Conservation (phyloP, 2,797 vertebrate genomes). For the Telmatherina bonti region DNA sequence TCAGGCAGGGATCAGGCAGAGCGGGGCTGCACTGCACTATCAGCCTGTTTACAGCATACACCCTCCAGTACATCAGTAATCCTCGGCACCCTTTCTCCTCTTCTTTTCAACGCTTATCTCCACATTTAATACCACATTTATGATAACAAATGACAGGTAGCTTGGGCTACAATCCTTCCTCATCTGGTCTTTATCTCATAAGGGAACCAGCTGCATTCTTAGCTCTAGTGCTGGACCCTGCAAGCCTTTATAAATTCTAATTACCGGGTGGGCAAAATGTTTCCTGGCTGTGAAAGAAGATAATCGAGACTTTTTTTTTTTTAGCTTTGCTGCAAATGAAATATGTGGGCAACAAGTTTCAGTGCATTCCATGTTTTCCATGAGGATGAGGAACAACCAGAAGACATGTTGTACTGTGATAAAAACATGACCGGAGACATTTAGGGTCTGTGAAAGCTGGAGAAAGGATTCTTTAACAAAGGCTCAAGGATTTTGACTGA, state of each 20-base stretch:
- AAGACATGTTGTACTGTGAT: conserved; percentile 12
- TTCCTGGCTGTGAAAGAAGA: conserved; percentile 53
- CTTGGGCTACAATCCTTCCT: conserved; percentile 61
- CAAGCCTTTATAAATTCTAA: conserved; percentile 61
- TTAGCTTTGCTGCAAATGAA: conserved; percentile 23
- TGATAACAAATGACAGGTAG: conserved; percentile 82
- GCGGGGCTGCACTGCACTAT: conserved; percentile 58
- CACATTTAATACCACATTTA: conserved; percentile 79
- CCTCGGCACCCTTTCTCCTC: conserved; percentile 71
- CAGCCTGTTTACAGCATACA: conserved; percentile 74
- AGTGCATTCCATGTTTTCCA: conserved; percentile 14
- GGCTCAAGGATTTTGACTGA: conserved; percentile 32
- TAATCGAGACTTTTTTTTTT: conserved; percentile 50
- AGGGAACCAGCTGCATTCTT: conserved; percentile 78
- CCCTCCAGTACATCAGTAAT: conserved; percentile 68
- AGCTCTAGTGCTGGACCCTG: conserved; percentile 37
- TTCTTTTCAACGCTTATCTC: conserved; percentile 81
- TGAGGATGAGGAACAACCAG: conserved; percentile 8
- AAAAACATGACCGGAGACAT: not conserved
- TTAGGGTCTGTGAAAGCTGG: conserved; percentile 32
- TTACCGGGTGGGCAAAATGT: conserved; percentile 59
- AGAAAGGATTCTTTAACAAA: conserved; percentile 42
- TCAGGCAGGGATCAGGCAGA: conserved; percentile 62
- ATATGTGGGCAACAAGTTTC: conserved; percentile 10
- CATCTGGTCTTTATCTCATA: conserved; percentile 72